Conservation (phyloP, 2,797 vertebrate genomes). For the Myioborus melanocephalus region DNA sequence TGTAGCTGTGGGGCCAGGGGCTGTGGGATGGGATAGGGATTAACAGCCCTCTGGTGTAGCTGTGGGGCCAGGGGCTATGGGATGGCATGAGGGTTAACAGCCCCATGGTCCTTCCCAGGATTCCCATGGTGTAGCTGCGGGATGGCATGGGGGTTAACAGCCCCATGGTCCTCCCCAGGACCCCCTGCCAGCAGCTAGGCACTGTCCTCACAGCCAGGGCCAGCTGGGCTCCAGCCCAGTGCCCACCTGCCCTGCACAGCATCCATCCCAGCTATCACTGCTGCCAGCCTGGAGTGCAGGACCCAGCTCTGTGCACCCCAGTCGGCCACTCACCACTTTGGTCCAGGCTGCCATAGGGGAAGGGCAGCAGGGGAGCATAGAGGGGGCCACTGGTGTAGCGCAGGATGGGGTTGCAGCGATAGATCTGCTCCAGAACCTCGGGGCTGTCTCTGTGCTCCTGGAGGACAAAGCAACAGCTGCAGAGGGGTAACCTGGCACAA, state of each 20-base stretch:
- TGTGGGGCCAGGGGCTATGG: not conserved
- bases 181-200: not conserved
- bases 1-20: too few species aligned
- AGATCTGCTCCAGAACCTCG: constrained; percentile 92
- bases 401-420: constrained; percentile 90
- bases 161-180: too few species aligned
- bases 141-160: not conserved
- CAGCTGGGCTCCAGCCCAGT: not conserved
- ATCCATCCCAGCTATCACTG: not conserved
- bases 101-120: too few species aligned
- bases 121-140: constrained; percentile 70
- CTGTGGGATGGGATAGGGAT: too few species aligned
- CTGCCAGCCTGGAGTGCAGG: fast-evolving
- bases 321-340: constrained; percentile 81
- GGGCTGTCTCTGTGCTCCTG: constrained; percentile 90
- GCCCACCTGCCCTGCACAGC: fast-evolving
- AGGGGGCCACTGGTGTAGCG: constrained; percentile 90
- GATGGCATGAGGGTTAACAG: not conserved
- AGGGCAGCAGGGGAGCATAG: constrained; percentile 91
- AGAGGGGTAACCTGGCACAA: not conserved
- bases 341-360: constrained; percentile 86
- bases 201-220: fast-evolving
- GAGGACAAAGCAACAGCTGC: not conserved
- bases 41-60: not conserved
- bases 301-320: too few species aligned